A percentile compares a stretch with the other conserved stretches of the same genome.
Evolutionary conservation across 2,888 invertebrate species (phyloP).

Genomic region (Epiperipatus broadwayi): DNA sequence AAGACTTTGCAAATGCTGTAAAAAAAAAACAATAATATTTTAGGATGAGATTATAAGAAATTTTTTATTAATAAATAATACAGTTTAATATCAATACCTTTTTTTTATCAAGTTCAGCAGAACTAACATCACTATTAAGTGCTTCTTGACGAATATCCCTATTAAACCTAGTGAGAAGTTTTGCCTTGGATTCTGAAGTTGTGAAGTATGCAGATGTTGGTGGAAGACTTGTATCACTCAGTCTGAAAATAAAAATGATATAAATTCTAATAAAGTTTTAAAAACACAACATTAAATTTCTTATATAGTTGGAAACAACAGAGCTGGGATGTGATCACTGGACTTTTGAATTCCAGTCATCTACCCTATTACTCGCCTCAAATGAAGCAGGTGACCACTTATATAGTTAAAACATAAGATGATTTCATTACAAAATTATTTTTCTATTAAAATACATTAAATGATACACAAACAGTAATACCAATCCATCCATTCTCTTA

Average conservation of each 20-base stretch:
- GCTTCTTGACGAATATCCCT: constrained; percentile 29
- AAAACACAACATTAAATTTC: no score
- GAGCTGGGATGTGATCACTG: no score
- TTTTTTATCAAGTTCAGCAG: constrained; percentile 23
- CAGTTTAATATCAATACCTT: constrained; percentile 20
- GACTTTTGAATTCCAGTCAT: no score
- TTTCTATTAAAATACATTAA: no score
- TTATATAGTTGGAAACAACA: no score
- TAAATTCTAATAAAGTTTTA: no score
- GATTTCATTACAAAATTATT: no score
- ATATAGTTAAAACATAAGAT: no score
- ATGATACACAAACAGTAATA: no score
- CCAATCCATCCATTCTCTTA: no score
- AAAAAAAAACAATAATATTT: not conserved
- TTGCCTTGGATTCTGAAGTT: constrained; percentile 45
- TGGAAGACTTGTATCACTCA: constrained; percentile 9
- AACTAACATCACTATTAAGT: constrained; percentile 17
- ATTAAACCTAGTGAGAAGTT: constrained; percentile 40
- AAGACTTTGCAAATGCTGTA: not conserved
- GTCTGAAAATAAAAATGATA: not conserved
- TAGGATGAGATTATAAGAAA: constrained; percentile 7
- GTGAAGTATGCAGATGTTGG: constrained; percentile 37
- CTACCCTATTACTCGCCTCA: no score
- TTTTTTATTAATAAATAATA: not conserved
- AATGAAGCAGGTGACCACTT: no score